Evolutionary conservation across 1,140 invertebrate species (phyloP).

Genomic region (Euura saliciscinereae): DNA sequence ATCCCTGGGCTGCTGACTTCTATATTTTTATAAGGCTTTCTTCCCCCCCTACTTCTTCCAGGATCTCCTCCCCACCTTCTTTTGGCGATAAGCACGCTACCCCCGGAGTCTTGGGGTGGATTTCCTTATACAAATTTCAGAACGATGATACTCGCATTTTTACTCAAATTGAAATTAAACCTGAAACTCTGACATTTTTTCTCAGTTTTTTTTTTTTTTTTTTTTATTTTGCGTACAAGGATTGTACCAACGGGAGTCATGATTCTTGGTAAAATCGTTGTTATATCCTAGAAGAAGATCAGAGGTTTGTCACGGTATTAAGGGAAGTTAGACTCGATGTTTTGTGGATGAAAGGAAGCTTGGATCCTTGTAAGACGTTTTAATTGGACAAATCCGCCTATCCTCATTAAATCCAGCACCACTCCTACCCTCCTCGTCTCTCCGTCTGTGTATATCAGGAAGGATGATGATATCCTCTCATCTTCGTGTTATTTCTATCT

Average conservation of each 20-base stretch:
- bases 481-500: slow-evolving; percentile 48
- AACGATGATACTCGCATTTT: not conserved
- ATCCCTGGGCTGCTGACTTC: slow-evolving; percentile 52
- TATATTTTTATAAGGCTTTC: slow-evolving; percentile 47
- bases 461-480: slow-evolving; percentile 41
- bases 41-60: slow-evolving; percentile 12
- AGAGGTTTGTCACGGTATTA: slow-evolving; percentile 32
- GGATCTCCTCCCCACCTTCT: not conserved
- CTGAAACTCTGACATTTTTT: too few species aligned
- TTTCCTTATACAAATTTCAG: slow-evolving; percentile 2
- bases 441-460: slow-evolving; percentile 27
- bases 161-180: slow-evolving; percentile 6
- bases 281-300: slow-evolving; percentile 11
- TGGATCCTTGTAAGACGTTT: slow-evolving; percentile 62
- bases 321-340: slow-evolving; percentile 51
- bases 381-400: slow-evolving; percentile 64
- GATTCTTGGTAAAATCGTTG: not conserved
- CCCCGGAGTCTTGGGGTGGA: not conserved
- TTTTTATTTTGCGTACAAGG: too few species aligned
- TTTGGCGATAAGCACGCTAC: slow-evolving; percentile 1
- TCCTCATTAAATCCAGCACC: slow-evolving; percentile 60
- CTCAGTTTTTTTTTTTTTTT: too few species aligned
- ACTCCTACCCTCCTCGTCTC: slow-evolving; percentile 28
- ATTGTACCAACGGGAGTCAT: too few species aligned
- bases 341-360: slow-evolving; percentile 52